A percentile compares a stretch with the other conserved stretches of the same genome.
phyloP scores from a whole-genome alignment of 1,140 invertebrate species.

The Pemphigus obesinymphae region DNA sequence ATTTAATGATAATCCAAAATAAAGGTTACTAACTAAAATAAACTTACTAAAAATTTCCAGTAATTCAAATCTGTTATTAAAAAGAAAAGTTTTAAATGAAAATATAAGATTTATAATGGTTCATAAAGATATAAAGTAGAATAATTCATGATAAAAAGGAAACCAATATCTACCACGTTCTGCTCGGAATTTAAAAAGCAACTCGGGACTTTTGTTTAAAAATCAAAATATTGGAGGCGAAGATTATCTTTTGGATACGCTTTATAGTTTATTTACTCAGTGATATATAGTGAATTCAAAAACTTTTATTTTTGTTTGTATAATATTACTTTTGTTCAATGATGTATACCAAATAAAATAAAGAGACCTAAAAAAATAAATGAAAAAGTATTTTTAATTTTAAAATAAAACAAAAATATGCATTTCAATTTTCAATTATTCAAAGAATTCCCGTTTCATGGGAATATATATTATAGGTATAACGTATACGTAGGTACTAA shows the following conservation, averaged over 20 bases:
- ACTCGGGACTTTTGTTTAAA: not conserved
- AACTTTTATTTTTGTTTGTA: not conserved
- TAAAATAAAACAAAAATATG: too few relatives aligned
- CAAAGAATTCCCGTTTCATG: too few relatives aligned
- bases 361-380: not conserved
- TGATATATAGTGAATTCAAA: not conserved
- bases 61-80: not conserved
- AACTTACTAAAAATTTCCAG: not conserved
- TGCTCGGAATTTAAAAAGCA: not conserved
- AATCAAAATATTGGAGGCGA: not conserved
- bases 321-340: not conserved
- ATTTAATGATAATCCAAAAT: too few relatives aligned
- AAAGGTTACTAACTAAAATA: too few relatives aligned
- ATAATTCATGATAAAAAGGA: not conserved
- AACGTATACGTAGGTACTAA: too few relatives aligned
- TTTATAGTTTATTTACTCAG: not conserved
- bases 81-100: not conserved
- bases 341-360: not conserved
- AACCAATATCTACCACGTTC: not conserved
- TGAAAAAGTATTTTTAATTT: not conserved
- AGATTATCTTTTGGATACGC: not conserved
- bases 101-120: not conserved
- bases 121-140: not conserved
- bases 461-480: too few relatives aligned
- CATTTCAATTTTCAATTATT: too few relatives aligned